Base-by-base conservation (phyloP, 2,113 vertebrate genomes). In the Ageneiosus marmoratus region DNA sequence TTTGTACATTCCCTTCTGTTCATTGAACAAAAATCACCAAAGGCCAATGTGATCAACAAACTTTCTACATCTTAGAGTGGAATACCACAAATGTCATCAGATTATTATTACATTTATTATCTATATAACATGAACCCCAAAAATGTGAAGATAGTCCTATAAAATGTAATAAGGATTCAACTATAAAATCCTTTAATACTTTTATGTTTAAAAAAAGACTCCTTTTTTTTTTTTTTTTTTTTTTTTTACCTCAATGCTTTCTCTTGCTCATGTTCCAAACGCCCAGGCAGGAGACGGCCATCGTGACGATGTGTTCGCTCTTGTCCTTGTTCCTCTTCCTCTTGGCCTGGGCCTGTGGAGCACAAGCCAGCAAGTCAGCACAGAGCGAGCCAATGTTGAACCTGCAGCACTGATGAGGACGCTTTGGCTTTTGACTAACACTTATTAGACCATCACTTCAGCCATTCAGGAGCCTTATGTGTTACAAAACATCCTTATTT, bases 181-280 rank as follows among this genome's bases (percentile, higher is more conserved):
- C 37, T 41, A 41, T 41, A 41, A 41, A 41, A 41, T 3, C 37
- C n/a, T n/a, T n/a, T n/a, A n/a, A n/a, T n/a, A n/a, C n/a, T n/a
- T n/a, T n/a, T n/a, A n/a, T n/a, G n/a, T n/a, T n/a, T n/a, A n/a
- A n/a, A n/a, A n/a, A n/a, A n/a, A n/a, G n/a, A n/a, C n/a, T n/a
- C n/a, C n/a, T n/a, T n/a, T n/a, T n/a, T n/a, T n/a, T n/a, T n/a
- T n/a, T n/a, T n/a, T n/a, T n/a, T n/a, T n/a, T n/a, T n/a, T n/a
- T 41, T 27, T 56, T 18, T 91, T 94, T 90, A 99, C 98, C 98
- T 93, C 89, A 99, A 94, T 72, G 97, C 94, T 89, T 98, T 98
- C 91, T 98, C 97, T 91, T 98, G 97, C 84, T 98, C 97, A 0
- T 96, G 91, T 85, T 98, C 97, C 89, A 98, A 88, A 67, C 96